A percentile compares a stretch with the other conserved stretches of the same genome.
These are phyloP conservation scores for Delia radicum DNA, from an alignment of 1,140 invertebrate genomes.

Conservation along the genomic window DNA sequence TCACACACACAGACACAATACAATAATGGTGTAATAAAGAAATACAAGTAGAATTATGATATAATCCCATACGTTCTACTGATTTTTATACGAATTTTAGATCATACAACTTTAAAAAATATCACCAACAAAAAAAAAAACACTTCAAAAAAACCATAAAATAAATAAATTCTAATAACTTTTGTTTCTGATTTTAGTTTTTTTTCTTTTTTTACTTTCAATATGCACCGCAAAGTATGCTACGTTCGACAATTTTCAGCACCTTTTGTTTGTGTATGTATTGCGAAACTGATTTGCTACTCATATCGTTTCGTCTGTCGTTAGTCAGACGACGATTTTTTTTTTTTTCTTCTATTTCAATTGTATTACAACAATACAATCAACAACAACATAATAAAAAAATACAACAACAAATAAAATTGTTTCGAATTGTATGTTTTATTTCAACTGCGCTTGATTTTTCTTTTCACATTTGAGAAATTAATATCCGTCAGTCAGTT, in stretches of 20 bases:
- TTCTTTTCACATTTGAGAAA: background rate
- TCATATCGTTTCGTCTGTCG: constrained; percentile 25
- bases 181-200: background rate
- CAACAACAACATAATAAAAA: constrained; percentile 11
- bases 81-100: no score
- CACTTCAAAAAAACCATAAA: no score
- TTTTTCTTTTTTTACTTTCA: constrained; percentile 4
- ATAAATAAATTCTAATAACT: background rate
- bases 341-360: constrained; percentile 2
- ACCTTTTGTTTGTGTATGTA: constrained; percentile 56
- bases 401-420: background rate
- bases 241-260: constrained; percentile 27
- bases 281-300: constrained; percentile 53
- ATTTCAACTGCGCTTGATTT: constrained; percentile 4
- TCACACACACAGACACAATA: background rate
- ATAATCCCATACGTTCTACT: constrained; percentile 12
- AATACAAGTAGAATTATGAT: background rate
- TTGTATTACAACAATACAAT: constrained; percentile 29
- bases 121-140: no score
- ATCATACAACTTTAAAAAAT: no score
- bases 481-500: background rate
- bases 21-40: background rate
- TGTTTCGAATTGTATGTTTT: background rate
- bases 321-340: constrained; percentile 17
- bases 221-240: constrained; percentile 16